Percentiles rank a stretch among this genome's conserved stretches.
These are phyloP conservation scores for Eucriotettix oculatus DNA, from an alignment of 2,888 invertebrate species.

Conservation along the genomic window DNA sequence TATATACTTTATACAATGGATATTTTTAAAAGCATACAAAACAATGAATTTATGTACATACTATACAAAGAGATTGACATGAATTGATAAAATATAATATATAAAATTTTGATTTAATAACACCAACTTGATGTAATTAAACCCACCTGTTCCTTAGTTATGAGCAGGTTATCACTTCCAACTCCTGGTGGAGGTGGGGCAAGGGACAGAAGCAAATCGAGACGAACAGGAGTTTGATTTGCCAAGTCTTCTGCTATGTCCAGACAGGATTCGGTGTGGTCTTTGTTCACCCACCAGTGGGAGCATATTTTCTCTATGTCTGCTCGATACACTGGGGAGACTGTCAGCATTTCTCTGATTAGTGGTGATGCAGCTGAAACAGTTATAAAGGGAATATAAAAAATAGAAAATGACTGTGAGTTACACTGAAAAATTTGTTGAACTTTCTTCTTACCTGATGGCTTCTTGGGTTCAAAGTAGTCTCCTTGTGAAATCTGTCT, in stretches of 20 bases:
- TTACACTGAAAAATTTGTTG: no score
- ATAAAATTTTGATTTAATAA: no score
- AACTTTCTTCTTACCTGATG: conserved; percentile 51
- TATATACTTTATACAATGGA: no score
- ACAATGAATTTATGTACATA: no score
- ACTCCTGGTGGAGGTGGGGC: conserved; percentile 44
- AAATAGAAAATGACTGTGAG: conserved; percentile 2
- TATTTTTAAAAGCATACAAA: no score
- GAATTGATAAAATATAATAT: no score
- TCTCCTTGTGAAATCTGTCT: conserved; percentile 94
- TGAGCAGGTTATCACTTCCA: conserved; percentile 37
- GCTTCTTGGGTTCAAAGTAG: conserved; percentile 90
- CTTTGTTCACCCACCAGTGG: conserved; percentile 94
- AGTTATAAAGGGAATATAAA: conserved; percentile 12
- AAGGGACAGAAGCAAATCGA: conserved; percentile 70
- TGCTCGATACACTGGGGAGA: conserved; percentile 75
- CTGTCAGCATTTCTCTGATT: conserved; percentile 87
- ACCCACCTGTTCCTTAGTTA: conserved; percentile 35
- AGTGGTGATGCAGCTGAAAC: conserved; percentile 76
- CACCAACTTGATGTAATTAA: neutral
- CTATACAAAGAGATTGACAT: no score
- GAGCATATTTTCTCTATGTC: conserved; percentile 87
- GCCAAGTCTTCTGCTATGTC: conserved; percentile 76
- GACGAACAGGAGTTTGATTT: conserved; percentile 75
- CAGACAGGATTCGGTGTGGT: conserved; percentile 63